Evolutionary conservation across 2,113 vertebrate species (phyloP).

Genomic region (Rhinolophus sinicus): DNA sequence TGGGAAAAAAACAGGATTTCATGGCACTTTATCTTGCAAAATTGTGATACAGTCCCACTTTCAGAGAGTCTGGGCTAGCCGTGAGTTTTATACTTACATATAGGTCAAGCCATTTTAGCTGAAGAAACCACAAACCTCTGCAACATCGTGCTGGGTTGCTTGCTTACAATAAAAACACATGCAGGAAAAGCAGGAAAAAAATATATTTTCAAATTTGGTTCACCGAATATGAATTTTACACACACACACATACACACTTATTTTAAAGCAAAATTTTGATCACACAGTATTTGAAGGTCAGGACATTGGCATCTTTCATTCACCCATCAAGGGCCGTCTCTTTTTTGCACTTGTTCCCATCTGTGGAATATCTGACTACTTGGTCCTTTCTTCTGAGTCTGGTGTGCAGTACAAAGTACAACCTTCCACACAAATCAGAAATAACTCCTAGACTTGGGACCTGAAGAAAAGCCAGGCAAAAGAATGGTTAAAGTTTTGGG

Average conservation of each 20-base stretch:
- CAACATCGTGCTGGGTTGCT: background rate
- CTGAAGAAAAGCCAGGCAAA: background rate
- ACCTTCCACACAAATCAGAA: background rate
- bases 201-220: slow-evolving; percentile 15
- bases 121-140: background rate
- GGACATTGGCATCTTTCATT: background rate
- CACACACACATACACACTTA: background rate
- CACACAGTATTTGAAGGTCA: background rate
- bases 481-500: background rate
- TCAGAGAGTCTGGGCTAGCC: background rate
- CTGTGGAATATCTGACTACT: background rate
- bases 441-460: background rate
- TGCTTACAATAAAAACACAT: background rate
- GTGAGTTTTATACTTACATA: slow-evolving; percentile 27
- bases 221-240: background rate
- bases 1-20: background rate
- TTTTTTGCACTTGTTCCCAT: background rate
- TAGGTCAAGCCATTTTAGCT: background rate
- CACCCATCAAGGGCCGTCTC: background rate
- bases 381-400: slow-evolving; percentile 6
- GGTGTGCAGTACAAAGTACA: background rate
- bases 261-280: slow-evolving; percentile 55
- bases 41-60: slow-evolving; percentile 20
- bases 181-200: background rate
- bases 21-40: slow-evolving; percentile 35